phyloP scores from a whole-genome alignment of 2,888 invertebrate species.

The Eupithecia insigniata region DNA sequence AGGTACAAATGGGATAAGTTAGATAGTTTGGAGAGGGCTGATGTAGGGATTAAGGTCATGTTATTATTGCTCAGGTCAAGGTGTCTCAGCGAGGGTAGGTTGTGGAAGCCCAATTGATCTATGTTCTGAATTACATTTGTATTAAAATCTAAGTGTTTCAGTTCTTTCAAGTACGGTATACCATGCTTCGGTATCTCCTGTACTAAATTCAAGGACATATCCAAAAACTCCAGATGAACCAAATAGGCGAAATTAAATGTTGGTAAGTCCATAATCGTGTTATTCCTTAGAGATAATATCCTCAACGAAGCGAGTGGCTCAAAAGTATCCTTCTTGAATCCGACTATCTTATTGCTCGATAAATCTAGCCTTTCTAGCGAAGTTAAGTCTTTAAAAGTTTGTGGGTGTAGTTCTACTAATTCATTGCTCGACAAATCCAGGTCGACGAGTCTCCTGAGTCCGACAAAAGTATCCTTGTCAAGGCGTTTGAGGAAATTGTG shows the following conservation, averaged over 20 bases:
- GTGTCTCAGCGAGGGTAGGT: conserved; percentile 88
- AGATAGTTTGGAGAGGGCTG: conserved; percentile 89
- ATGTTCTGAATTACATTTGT: conserved; percentile 90
- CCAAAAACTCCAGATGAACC: conserved; percentile 87
- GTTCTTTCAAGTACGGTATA: conserved; percentile 88
- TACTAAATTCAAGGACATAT: conserved; percentile 91
- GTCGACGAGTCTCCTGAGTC: conserved; percentile 86
- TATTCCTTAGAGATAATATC: conserved; percentile 89
- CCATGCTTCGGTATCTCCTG: conserved; percentile 88
- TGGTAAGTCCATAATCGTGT: conserved; percentile 91
- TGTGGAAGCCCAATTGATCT: conserved; percentile 89
- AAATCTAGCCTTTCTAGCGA: conserved; percentile 89
- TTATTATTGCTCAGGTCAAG: conserved; percentile 93
- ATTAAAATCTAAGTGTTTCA: conserved; percentile 88
- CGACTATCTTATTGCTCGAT: conserved; percentile 89
- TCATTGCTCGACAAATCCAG: conserved; percentile 91
- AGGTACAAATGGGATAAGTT: conserved; percentile 90
- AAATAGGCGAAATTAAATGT: conserved; percentile 87
- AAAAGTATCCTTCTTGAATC: conserved; percentile 88
- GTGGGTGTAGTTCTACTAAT: conserved; percentile 88
- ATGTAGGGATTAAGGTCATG: conserved; percentile 90
- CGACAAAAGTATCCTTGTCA: conserved; percentile 90
- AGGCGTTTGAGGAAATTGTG: conserved; percentile 88
- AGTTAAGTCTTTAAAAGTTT: conserved; percentile 91
- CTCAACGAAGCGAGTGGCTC: conserved; percentile 88